phyloP scores from a whole-genome alignment of 2,888 invertebrate species.

The Piscicola geometra region DNA sequence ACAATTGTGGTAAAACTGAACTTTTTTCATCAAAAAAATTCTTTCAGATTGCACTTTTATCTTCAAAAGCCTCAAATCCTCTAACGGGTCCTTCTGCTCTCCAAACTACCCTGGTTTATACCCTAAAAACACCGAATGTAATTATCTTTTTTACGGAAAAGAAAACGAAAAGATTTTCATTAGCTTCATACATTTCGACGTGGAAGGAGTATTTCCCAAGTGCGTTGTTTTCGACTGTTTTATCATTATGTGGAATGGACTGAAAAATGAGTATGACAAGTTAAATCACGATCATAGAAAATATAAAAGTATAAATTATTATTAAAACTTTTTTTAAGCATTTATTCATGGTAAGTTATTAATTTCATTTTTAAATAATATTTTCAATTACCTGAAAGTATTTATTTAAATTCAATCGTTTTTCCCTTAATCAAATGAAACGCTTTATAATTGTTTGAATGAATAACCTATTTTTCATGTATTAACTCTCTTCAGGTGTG shows the following conservation, averaged over 20 bases:
- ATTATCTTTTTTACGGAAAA: slow-evolving; percentile 1
- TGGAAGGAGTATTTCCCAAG: slow-evolving; percentile 31
- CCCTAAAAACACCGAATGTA: slow-evolving; percentile 19
- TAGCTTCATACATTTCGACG: slow-evolving; percentile 12
- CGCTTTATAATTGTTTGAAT: too few species aligned
- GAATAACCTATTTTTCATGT: too few species aligned
- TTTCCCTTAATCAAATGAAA: too few species aligned
- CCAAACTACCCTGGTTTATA: slow-evolving; percentile 28
- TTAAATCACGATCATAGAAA: too few species aligned
- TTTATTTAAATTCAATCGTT: too few species aligned
- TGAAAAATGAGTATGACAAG: too few species aligned
- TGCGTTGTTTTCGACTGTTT: slow-evolving; percentile 17
- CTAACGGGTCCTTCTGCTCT: not conserved
- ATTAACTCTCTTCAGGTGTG: not conserved
- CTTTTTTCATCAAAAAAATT: too few species aligned
- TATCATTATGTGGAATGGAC: too few species aligned
- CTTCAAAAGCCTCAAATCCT: not conserved
- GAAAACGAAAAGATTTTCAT: not conserved
- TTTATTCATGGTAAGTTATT: not conserved
- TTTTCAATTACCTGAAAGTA: too few species aligned
- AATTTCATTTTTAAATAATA: too few species aligned
- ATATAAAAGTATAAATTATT: not conserved
- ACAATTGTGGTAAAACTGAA: not conserved
- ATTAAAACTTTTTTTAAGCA: not conserved
- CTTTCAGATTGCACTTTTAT: slow-evolving; percentile 13